Base-by-base conservation (phyloP, 2,797 vertebrate genomes). In the Philypnodon macrostomus region DNA sequence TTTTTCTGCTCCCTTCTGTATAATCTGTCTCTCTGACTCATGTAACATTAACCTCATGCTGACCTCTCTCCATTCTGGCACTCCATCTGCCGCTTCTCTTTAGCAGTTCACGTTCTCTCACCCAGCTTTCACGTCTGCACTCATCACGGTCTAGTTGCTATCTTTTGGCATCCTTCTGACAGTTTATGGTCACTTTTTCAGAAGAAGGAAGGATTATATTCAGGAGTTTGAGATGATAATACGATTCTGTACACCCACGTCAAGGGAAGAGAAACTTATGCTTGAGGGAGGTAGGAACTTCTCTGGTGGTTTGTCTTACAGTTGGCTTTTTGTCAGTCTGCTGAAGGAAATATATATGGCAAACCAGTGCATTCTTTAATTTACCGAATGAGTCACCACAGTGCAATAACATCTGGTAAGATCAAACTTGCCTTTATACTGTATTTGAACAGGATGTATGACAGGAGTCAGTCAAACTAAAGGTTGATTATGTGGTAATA, bases 181-280 rank as follows among this genome's bases (percentile, higher is more conserved):
- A 32, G 30, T 11, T 48, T 44, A 36, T 9, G n/a, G 53, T 33
- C 23, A 23, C 53, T 71, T 62, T 75, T 55, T 78, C 71, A 64
- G n/a, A 47, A 55, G 36, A 40, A 63, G 57, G 46, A 29, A 65
- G 50, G 59, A 64, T 66, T 66, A 50, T 77, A 75, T 12, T 13
- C 56, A 52, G 63, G 60, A 17, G 24, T 44, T 63, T 46, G 38
- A 75, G 40, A 69, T 60, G 57, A 65, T 77, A 76, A 81, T 77
- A 47, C 34, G 27, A 34, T 29, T 74, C 45, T 31, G 32, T 66
- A 70, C 63, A 23, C 47, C 47, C 36, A 12, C 56, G 40, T 39
- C 37, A 39, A 33, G 46, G 50, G 38, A 51, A 53, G 44, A 40
- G 19, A 52, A 16, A 58, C 34, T 26, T 18, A 17, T 46, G 49